phyloP scores from a whole-genome alignment of 2,113 vertebrate genomes.

The Gnathonemus longibarbis region DNA sequence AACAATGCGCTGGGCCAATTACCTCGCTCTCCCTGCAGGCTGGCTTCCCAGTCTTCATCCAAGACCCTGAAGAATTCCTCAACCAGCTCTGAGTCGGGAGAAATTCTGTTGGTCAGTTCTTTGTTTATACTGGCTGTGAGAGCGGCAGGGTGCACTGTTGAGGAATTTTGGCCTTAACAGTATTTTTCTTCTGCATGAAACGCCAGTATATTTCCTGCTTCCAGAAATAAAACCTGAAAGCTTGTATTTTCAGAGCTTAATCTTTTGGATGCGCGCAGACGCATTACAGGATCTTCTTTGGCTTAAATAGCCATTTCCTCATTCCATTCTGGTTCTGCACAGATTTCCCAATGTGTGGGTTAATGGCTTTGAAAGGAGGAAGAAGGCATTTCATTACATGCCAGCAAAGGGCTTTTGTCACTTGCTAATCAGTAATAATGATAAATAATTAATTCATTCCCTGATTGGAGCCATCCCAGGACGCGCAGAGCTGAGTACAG shows the following conservation, averaged over 20 bases:
- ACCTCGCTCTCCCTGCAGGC: slow-evolving; percentile 10
- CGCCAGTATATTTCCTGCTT: neutral
- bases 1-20: slow-evolving; percentile 4
- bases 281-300: neutral
- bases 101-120: neutral
- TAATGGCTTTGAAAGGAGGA: neutral
- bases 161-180: neutral
- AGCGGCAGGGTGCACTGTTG: neutral
- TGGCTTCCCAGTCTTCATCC: slow-evolving; percentile 3
- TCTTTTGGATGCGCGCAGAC: neutral
- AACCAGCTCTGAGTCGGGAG: neutral
- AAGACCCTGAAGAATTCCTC: slow-evolving; percentile 4
- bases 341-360: slow-evolving; percentile 3
- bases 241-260: neutral
- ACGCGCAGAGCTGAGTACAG: neutral
- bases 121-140: neutral
- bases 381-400: neutral
- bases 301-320: neutral
- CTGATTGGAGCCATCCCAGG: neutral
- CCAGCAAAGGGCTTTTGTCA: neutral
- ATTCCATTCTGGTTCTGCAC: neutral
- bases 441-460: neutral
- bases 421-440: neutral
- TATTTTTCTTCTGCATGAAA: neutral
- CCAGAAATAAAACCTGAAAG: neutral